A percentile compares a stretch with the other conserved stretches of the same genome.
Evolutionary conservation across 2,888 invertebrate genomes (phyloP).

Genomic region (Tipula helvola): DNA sequence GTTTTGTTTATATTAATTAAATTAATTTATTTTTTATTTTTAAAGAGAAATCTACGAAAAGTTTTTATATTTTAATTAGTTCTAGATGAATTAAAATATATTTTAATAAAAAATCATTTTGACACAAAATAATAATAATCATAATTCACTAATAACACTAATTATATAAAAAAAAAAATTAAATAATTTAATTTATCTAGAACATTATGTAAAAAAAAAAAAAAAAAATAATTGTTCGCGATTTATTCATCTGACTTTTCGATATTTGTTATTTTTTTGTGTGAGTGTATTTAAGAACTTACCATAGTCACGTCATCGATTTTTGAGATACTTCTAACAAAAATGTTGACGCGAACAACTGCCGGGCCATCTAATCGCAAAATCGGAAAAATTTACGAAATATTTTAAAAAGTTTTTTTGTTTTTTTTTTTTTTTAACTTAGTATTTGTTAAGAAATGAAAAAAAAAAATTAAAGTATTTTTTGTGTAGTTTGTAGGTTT

Average conservation of each 20-base stretch:
- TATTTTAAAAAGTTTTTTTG: neutral
- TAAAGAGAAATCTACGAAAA: neutral
- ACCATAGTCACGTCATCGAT: constrained; percentile 99
- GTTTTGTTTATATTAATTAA: neutral
- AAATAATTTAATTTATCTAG: neutral
- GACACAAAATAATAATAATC: neutral
- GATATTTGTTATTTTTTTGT: constrained; percentile 6
- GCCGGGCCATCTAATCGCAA: constrained; percentile 75
- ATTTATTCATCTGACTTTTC: constrained; percentile 11
- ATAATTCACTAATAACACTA: neutral
- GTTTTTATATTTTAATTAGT: neutral
- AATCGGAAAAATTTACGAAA: constrained; percentile 11
- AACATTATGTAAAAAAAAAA: neutral
- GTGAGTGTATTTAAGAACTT: constrained; percentile 42
- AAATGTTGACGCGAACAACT: constrained; percentile 94
- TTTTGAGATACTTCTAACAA: constrained; percentile 97
- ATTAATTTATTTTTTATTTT: neutral
- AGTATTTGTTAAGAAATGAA: neutral
- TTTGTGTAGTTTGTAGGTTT: neutral
- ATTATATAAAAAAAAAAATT: neutral
- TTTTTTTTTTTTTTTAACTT: neutral
- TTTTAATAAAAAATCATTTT: neutral
- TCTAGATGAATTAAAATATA: neutral
- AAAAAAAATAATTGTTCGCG: neutral
- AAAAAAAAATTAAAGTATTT: neutral